Percentiles rank a stretch among this genome's conserved stretches.
These are phyloP conservation scores for Clytia hemisphaerica DNA, from an alignment of 30 jellyfish, hydroid and myxozoan genomes.

Conservation along the genomic window DNA sequence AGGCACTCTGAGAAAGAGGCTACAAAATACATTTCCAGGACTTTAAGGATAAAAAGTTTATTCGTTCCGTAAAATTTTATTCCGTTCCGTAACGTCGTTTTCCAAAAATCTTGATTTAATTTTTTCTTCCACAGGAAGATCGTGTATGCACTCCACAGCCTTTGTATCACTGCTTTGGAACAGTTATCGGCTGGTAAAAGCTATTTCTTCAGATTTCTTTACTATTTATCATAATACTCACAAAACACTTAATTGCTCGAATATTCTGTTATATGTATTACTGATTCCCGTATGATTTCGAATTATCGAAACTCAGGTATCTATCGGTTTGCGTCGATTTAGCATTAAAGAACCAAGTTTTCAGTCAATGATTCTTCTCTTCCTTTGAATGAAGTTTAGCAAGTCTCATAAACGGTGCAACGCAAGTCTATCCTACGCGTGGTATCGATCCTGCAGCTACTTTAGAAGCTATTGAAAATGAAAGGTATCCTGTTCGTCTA, in stretches of 20 bases:
- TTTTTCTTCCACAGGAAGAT: background rate
- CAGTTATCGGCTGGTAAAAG: conserved; percentile 79
- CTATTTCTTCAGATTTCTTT: background rate
- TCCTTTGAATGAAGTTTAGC: no score
- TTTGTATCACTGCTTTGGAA: conserved; percentile 87
- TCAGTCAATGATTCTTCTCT: background rate
- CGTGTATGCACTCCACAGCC: conserved; percentile 86
- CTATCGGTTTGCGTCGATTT: no score
- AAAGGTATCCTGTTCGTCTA: no score
- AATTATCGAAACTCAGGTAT: no score
- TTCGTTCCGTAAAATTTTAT: no score
- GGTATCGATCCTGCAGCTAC: conserved; percentile 62
- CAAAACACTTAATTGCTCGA: background rate
- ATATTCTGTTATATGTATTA: no score
- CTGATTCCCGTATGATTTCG: no score
- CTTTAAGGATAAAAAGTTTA: no score
- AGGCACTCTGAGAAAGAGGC: no score
- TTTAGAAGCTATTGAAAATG: conserved; percentile 68
- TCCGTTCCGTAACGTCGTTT: no score
- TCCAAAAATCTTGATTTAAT: background rate
- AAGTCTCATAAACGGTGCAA: conserved; percentile 56
- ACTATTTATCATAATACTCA: background rate
- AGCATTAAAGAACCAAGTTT: no score
- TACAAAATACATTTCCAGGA: no score
- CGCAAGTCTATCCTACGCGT: conserved; percentile 81